These are phyloP conservation scores for Alces alces DNA, from an alignment of 2,113 vertebrate genomes.

Conservation along the genomic window DNA sequence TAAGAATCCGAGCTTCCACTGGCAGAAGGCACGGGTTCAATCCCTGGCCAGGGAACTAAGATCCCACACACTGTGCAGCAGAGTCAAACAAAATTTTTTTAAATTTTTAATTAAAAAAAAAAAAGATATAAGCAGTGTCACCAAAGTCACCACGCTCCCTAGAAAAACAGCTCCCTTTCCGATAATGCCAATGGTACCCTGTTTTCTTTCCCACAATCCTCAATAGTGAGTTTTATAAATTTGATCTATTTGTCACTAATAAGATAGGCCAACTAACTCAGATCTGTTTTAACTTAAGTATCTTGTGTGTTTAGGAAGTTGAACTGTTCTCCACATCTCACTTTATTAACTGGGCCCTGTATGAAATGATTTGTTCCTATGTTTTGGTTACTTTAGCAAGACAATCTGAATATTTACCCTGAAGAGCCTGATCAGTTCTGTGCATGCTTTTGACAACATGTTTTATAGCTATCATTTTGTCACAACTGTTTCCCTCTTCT, in stretches of 20 bases:
- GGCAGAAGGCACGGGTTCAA: neutral
- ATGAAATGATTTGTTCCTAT: neutral
- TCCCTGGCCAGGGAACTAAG: neutral
- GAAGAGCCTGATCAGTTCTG: neutral
- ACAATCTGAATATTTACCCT: neutral
- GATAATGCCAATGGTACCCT: neutral
- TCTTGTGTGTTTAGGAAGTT: neutral
- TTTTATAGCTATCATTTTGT: neutral
- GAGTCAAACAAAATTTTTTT: neutral
- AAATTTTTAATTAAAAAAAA: neutral
- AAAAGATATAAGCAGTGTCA: neutral
- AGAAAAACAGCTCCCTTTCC: neutral
- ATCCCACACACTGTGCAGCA: neutral
- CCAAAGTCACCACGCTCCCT: neutral
- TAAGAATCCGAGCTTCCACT: neutral
- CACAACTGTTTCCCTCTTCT: neutral
- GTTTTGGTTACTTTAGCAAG: neutral
- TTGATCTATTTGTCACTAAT: neutral
- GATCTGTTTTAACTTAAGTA: neutral
- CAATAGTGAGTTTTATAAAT: neutral
- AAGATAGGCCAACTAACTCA: neutral
- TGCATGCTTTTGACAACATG: neutral
- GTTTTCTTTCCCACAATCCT: neutral
- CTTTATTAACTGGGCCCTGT: neutral
- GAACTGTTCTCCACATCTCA: neutral